phyloP scores from a whole-genome alignment of 2,113 vertebrate genomes.

The Chaetodon auriga region DNA sequence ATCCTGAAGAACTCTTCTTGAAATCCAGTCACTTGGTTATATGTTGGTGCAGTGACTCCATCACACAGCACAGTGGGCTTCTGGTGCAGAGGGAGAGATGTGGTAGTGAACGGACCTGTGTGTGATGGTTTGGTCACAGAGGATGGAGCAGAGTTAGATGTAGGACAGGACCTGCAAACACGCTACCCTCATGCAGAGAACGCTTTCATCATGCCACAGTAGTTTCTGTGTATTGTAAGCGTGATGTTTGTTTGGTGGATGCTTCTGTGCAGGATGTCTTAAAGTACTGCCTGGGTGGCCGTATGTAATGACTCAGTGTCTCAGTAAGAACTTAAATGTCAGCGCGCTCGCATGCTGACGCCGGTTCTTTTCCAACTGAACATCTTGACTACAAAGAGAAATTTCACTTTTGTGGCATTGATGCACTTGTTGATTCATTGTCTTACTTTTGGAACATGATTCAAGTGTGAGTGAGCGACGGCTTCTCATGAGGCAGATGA shows the following conservation, averaged over 20 bases:
- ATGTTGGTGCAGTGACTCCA: background rate
- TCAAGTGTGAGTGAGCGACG: background rate
- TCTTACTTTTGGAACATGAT: background rate
- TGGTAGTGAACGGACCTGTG: background rate
- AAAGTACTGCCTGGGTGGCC: background rate
- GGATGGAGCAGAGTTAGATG: background rate
- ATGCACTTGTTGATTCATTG: background rate
- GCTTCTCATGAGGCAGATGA: background rate
- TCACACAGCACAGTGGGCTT: background rate
- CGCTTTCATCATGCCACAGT: background rate
- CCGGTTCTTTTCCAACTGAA: background rate
- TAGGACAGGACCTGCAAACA: background rate
- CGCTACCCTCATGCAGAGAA: too few relatives aligned
- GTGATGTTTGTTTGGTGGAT: background rate
- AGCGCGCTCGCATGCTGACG: background rate
- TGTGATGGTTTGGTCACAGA: background rate
- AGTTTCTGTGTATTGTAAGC: background rate
- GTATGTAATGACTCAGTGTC: background rate
- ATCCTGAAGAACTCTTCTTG: too few relatives aligned
- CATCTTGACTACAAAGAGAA: background rate
- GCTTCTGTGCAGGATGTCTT: background rate
- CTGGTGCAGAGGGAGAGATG: background rate
- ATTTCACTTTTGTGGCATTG: background rate
- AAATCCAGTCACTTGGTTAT: background rate
- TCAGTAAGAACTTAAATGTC: background rate